Conservation (phyloP, 2,888 invertebrate species). For the Amphipoea lucens region DNA sequence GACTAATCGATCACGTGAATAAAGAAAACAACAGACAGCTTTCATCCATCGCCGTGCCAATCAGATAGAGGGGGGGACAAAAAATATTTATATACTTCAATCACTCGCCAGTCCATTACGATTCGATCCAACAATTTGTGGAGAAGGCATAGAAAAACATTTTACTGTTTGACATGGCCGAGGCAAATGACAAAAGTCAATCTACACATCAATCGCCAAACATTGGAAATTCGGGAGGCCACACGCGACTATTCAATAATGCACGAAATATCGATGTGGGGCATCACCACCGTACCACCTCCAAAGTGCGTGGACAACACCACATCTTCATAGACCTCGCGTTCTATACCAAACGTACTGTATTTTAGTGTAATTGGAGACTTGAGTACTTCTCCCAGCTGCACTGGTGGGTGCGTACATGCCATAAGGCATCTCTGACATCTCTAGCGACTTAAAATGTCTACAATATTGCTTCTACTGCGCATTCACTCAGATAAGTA, state of each 20-base stretch:
- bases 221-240: constrained; percentile 89
- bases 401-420: neutral
- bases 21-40: constrained; percentile 80
- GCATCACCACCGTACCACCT: constrained; percentile 78
- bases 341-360: constrained; percentile 68
- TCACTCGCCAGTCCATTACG: constrained; percentile 87
- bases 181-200: constrained; percentile 90
- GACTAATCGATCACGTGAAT: constrained; percentile 72
- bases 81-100: constrained; percentile 81
- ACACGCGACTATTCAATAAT: constrained; percentile 90
- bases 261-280: constrained; percentile 90
- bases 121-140: constrained; percentile 84
- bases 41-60: constrained; percentile 87
- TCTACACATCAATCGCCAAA: constrained; percentile 91
- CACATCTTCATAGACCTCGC: constrained; percentile 76
- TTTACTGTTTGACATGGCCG: constrained; percentile 89
- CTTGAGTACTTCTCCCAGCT: constrained; percentile 21
- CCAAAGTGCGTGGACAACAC: constrained; percentile 77
- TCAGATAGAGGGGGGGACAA: constrained; percentile 80
- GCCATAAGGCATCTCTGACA: neutral
- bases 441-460: neutral
- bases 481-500: neutral
- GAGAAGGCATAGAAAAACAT: constrained; percentile 87
- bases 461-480: neutral
- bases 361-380: constrained; percentile 58